Conservation (phyloP, 1,140 invertebrate genomes). For the Hyles euphorbiae region DNA sequence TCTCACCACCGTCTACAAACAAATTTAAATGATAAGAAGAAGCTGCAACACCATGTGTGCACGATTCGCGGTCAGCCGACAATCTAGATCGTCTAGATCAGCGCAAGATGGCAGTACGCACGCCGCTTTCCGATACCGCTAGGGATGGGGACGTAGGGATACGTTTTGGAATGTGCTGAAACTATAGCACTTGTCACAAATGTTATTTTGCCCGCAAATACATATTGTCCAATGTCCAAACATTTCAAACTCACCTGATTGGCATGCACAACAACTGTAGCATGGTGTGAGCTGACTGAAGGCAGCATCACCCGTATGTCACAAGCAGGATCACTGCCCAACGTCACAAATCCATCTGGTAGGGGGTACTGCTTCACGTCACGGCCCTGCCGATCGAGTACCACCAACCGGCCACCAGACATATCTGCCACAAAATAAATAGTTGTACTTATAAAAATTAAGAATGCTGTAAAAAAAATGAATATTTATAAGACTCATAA, state of each 20-base stretch:
- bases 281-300: conserved; percentile 49
- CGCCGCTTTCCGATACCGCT: too few relatives aligned
- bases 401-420: conserved; percentile 55
- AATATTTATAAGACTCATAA: too few relatives aligned
- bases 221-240: neutral
- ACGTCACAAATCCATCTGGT: conserved; percentile 38
- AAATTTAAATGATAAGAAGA: neutral
- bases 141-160: too few relatives aligned
- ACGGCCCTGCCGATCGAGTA: conserved; percentile 48
- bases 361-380: conserved; percentile 46
- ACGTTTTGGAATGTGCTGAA: neutral
- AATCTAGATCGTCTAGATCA: too few relatives aligned
- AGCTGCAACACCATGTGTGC: too few relatives aligned
- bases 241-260: conserved; percentile 38
- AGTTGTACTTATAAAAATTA: neutral
- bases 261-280: conserved; percentile 51
- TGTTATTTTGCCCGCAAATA: neutral
- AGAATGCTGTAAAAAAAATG: too few relatives aligned
- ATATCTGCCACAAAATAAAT: conserved; percentile 26
- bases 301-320: conserved; percentile 51
- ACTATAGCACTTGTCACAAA: neutral
- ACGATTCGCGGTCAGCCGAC: too few relatives aligned
- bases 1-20: conserved; percentile 40
- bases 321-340: conserved; percentile 48
- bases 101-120: too few relatives aligned